phyloP scores from a whole-genome alignment of 2,888 invertebrate species.

The Drosophila flavopinicola region DNA sequence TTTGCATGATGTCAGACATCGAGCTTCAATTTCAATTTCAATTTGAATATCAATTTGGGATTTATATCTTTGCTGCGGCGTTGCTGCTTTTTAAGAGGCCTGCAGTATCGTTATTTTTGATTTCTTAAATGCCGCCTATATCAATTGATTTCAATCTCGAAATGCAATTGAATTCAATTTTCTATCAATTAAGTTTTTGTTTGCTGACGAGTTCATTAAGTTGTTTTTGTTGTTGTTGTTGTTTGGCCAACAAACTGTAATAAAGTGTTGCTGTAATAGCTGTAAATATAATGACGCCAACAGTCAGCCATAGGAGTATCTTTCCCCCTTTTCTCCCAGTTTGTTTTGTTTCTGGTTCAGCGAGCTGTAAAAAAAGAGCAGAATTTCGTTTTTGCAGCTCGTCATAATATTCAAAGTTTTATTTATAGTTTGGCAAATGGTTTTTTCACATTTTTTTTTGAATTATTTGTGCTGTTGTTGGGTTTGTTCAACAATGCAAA shows the following conservation, averaged over 20 bases:
- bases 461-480: conserved; percentile 37
- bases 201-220: conserved; percentile 62
- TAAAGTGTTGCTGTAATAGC: conserved; percentile 41
- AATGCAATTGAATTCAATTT: conserved; percentile 76
- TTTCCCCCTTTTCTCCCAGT: background rate
- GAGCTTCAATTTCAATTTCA: conserved; percentile 36
- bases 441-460: conserved; percentile 17
- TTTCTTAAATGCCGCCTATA: conserved; percentile 70
- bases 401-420: conserved; percentile 14
- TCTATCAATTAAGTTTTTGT: conserved; percentile 62
- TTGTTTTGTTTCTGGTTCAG: conserved; percentile 54
- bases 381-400: conserved; percentile 13
- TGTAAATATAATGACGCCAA: conserved; percentile 61
- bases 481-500: conserved; percentile 50
- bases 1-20: conserved; percentile 63
- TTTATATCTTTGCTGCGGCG: conserved; percentile 32
- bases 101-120: conserved; percentile 61
- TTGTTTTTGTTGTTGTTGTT: conserved; percentile 10
- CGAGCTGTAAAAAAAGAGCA: conserved; percentile 31
- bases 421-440: conserved; percentile 6
- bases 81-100: conserved; percentile 7
- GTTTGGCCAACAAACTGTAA: conserved; percentile 62
- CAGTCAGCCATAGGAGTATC: conserved; percentile 10
- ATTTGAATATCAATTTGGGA: conserved; percentile 33
- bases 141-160: conserved; percentile 78